A percentile compares a stretch with the other conserved stretches of the same genome.
Conservation (phyloP, 2,888 invertebrate species). For the Ophion costatus region DNA sequence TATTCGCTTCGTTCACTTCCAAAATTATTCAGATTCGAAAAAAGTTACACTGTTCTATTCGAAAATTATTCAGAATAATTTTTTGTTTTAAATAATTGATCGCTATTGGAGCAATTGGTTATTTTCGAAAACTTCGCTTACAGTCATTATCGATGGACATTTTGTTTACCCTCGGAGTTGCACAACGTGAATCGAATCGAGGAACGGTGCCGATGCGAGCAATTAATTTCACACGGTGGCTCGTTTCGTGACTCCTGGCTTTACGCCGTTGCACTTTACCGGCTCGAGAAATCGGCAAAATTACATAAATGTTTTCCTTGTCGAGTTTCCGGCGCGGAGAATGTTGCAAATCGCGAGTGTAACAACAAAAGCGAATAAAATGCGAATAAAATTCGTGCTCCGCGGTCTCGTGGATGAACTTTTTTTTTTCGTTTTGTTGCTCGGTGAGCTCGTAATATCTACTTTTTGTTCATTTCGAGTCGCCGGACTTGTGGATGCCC, state of each 20-base stretch:
- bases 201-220: not conserved
- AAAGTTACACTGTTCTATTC: too few relatives aligned
- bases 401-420: not conserved
- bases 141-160: too few relatives aligned
- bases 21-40: too few relatives aligned
- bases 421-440: not conserved
- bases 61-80: too few relatives aligned
- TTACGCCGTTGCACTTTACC: slow-evolving; percentile 35
- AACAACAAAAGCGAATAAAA: slow-evolving; percentile 1
- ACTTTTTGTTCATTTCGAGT: slow-evolving; percentile 1
- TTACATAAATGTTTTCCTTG: slow-evolving; percentile 54
- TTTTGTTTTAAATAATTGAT: too few relatives aligned
- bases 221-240: not conserved
- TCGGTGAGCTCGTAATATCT: not conserved
- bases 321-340: slow-evolving; percentile 45
- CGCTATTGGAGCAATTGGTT: too few relatives aligned
- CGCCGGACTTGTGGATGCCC: not conserved
- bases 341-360: not conserved
- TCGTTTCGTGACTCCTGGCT: slow-evolving; percentile 37
- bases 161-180: too few relatives aligned
- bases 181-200: not conserved
- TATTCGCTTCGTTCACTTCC: too few relatives aligned
- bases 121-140: too few relatives aligned
- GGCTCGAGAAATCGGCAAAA: slow-evolving; percentile 45
- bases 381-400: not conserved